phyloP scores from a whole-genome alignment of 1,140 invertebrate species.

The Sycophila sp. region DNA sequence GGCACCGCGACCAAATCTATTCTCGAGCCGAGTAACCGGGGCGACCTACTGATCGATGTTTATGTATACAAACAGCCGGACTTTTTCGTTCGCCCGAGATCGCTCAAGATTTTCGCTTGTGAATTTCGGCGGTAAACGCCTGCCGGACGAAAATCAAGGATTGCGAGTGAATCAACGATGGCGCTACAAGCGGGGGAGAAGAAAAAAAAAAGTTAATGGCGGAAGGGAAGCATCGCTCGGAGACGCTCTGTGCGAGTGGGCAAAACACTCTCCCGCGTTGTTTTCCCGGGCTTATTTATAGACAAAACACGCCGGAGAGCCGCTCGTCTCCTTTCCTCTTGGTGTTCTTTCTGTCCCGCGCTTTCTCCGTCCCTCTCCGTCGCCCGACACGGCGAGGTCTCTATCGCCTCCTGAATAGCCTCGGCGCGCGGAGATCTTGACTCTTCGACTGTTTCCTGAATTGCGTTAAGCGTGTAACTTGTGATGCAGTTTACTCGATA shows the following conservation, averaged over 20 bases:
- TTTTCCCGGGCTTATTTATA: slow-evolving; percentile 27
- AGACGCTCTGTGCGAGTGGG: slow-evolving; percentile 8
- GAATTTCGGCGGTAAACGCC: too few species aligned
- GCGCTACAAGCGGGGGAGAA: background rate
- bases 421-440: too few species aligned
- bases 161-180: background rate
- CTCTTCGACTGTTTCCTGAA: background rate
- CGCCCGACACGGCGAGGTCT: background rate
- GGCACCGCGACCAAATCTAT: too few species aligned
- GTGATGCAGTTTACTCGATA: too few species aligned
- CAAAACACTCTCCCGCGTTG: slow-evolving; percentile 29
- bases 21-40: too few species aligned
- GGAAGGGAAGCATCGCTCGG: background rate
- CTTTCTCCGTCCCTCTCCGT: background rate
- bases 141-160: too few species aligned
- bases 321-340: too few species aligned
- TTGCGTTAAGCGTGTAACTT: background rate
- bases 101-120: too few species aligned
- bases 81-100: too few species aligned
- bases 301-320: slow-evolving; percentile 7
- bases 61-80: too few species aligned
- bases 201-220: background rate
- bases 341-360: slow-evolving; percentile 5
- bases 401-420: too few species aligned
- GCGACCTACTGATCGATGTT: too few species aligned